phyloP scores from a whole-genome alignment of 30 jellyfish, hydroid and myxozoan species.

The Rhopilema esculentum region DNA sequence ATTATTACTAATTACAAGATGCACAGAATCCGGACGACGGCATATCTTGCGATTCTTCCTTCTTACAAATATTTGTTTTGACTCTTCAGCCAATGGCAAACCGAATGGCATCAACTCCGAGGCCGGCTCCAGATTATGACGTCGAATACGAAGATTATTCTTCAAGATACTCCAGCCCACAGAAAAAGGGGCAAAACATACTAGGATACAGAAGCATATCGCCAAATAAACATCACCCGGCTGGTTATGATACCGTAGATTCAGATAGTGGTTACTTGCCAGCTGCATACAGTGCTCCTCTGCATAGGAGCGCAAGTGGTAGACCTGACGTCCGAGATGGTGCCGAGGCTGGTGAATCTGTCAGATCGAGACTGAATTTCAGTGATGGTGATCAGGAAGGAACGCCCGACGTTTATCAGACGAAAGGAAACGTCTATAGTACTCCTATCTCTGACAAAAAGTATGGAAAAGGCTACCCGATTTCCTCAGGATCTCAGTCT shows the following conservation, averaged over 20 bases:
- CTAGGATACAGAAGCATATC: slow-evolving; percentile 85
- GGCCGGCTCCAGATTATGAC: slow-evolving; percentile 58
- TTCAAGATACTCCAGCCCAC: slow-evolving; percentile 61
- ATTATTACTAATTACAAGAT: too few relatives aligned
- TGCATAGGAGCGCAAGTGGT: slow-evolving; percentile 31
- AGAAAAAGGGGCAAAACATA: slow-evolving; percentile 50
- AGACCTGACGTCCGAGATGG: slow-evolving; percentile 75
- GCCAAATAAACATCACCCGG: slow-evolving; percentile 63
- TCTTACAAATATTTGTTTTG: neutral
- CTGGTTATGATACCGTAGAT: slow-evolving; percentile 48
- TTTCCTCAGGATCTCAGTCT: neutral
- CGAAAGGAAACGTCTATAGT: slow-evolving; percentile 28
- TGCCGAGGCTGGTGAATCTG: slow-evolving; percentile 67
- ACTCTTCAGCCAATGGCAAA: slow-evolving; percentile 61
- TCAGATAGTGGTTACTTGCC: slow-evolving; percentile 30
- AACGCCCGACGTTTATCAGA: slow-evolving; percentile 26
- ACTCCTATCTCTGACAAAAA: slow-evolving; percentile 24
- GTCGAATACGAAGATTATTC: slow-evolving; percentile 72
- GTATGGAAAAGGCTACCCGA: slow-evolving; percentile 29
- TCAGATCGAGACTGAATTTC: slow-evolving; percentile 44
- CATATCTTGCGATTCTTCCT: neutral
- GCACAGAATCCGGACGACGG: too few relatives aligned
- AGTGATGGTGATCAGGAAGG: slow-evolving; percentile 35
- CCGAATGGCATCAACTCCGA: slow-evolving; percentile 44
- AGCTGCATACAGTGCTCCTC: slow-evolving; percentile 17